Evolutionary conservation across 1,140 invertebrate species (phyloP), one percentile per base, ranked within the genome.

Genomic region (Drosophila pruinosa): DNA sequence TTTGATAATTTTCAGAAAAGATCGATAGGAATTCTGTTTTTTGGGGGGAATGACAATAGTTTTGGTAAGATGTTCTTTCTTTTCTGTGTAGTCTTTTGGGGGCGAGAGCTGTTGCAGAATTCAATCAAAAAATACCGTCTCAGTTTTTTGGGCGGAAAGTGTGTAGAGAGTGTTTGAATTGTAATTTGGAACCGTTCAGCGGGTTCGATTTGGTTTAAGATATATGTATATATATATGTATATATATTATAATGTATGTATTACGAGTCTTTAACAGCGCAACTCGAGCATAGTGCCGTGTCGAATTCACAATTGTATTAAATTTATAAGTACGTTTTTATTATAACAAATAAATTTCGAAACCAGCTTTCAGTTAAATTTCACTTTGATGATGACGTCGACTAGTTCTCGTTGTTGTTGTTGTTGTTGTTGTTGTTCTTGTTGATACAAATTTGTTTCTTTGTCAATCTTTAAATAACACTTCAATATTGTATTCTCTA

Each of bases 311-410:
- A 65, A 56, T 86, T 69, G 47, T 39, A 39, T 15, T 39, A 28
- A 15, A 69, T 74, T 77, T 54, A 74, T 54, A 77, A 75, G 62
- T 70, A 75, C 63, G 50, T 50, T 56, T 57, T 43, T 54, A 36
- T 62, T 62, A 38, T 71, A 75, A 72, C 59, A 78, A 78, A 75
- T 86, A 75, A 78, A 88, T 86, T 86, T 88, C 61, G 82, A 86
- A 86, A 86, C 82, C 82, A 88, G 82, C 81, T 64, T 83, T 83
- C 75, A 83, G 79, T 83, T 75, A 78, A 78, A 78, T 79, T 81
- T 62, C 48, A 81, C 65, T 53, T 77, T 76, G 43, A 45, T 75
- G 72, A 81, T 81, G 77, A 86, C 81, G 47, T 74, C 81, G 74
- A 85, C 73, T 67, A 86, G 61, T 59, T 53, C 73, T 86, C 81